A percentile compares a stretch with the other conserved stretches of the same genome.
These are phyloP conservation scores for Drosophila micromelanica DNA, from an alignment of 1,140 invertebrate species.

Conservation along the genomic window DNA sequence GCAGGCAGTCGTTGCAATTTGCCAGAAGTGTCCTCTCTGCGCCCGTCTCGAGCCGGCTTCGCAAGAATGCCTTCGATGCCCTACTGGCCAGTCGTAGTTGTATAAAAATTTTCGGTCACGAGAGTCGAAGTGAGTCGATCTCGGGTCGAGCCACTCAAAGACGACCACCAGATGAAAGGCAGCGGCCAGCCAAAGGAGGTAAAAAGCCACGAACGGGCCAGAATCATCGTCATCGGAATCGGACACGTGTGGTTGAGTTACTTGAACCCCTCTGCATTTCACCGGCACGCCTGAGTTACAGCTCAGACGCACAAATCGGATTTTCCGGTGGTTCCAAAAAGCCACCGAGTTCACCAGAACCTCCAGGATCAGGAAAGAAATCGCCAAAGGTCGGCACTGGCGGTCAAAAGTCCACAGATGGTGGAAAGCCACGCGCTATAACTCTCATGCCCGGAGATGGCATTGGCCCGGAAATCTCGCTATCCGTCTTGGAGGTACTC, in stretches of 20 bases:
- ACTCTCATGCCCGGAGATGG: conserved; percentile 98
- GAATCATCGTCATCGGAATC: background rate
- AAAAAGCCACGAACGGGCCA: background rate
- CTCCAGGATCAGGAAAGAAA: background rate
- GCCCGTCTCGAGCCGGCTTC: background rate
- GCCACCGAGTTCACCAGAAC: background rate
- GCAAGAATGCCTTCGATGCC: background rate
- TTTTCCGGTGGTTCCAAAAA: background rate
- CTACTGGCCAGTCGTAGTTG: background rate
- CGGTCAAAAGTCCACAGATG: no score
- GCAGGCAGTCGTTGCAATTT: background rate
- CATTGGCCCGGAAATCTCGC: conserved; percentile 99
- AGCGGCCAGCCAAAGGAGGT: conserved; percentile 3
- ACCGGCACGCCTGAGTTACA: conserved; percentile 20
- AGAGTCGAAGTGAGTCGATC: background rate
- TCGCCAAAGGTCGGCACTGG: no score
- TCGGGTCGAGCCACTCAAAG: background rate
- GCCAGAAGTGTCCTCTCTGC: background rate
- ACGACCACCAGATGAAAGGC: background rate
- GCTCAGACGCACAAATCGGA: no score
- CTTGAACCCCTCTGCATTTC: conserved; percentile 15
- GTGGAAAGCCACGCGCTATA: conserved; percentile 61
- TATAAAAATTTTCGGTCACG: no score
- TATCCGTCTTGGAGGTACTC: conserved; percentile 98
- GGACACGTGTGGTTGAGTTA: background rate